These are phyloP conservation scores for Chionodraco myersi DNA, from an alignment of 2,113 vertebrate species.

Conservation along the genomic window DNA sequence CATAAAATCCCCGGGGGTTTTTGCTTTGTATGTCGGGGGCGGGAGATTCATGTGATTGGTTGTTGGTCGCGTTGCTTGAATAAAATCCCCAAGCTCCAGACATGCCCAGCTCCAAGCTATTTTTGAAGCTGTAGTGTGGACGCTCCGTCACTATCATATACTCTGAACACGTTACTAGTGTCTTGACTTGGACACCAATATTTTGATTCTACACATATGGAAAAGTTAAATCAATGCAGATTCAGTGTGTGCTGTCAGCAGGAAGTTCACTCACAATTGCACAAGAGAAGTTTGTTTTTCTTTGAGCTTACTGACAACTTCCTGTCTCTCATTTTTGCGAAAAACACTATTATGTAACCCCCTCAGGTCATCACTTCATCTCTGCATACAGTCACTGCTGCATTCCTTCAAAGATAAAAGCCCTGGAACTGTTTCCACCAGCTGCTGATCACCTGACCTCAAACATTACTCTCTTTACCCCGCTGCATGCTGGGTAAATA, in stretches of 20 bases:
- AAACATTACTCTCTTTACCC: not conserved
- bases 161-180: too few species aligned
- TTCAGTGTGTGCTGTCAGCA: not conserved
- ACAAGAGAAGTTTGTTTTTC: not conserved
- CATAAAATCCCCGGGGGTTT: too few species aligned
- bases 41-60: too few species aligned
- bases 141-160: too few species aligned
- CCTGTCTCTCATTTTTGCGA: slow-evolving; percentile 1
- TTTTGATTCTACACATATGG: too few species aligned
- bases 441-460: not conserved
- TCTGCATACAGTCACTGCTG: not conserved
- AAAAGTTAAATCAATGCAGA: not conserved
- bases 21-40: too few species aligned
- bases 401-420: slow-evolving; percentile 23
- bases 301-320: slow-evolving; percentile 10
- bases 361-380: not conserved
- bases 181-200: too few species aligned
- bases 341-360: not conserved
- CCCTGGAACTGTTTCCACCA: not conserved
- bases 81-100: too few species aligned
- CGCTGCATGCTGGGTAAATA: slow-evolving; percentile 23
- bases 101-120: too few species aligned
- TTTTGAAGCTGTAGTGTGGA: too few species aligned
- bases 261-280: not conserved
- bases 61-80: too few species aligned